phyloP scores from a whole-genome alignment of 2,797 vertebrate species.

The Cynodonichthys magdalenae region DNA sequence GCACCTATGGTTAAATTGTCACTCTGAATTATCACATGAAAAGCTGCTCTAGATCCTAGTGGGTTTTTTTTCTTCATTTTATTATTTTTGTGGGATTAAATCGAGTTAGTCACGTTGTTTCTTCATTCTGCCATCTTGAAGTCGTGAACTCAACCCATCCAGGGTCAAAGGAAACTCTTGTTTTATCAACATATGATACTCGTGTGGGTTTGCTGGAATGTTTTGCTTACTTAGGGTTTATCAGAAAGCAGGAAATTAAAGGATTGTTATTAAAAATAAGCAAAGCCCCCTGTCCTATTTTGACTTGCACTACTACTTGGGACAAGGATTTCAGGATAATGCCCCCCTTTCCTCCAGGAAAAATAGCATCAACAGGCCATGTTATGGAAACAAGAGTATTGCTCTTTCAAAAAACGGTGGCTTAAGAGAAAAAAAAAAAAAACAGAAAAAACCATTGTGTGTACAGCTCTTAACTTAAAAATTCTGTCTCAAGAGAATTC shows the following conservation, averaged over 20 bases:
- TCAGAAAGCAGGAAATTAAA: constrained; percentile 84
- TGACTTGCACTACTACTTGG: constrained; percentile 48
- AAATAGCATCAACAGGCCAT: constrained; percentile 56
- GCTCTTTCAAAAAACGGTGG: constrained; percentile 51
- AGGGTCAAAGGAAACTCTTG: constrained; percentile 68
- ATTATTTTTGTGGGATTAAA: constrained; percentile 14
- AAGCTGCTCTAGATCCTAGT: constrained; percentile 25
- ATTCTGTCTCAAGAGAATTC: constrained; percentile 40
- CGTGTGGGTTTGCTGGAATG: constrained; percentile 75
- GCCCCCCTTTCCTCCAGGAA: constrained; percentile 49
- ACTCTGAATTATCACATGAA: constrained; percentile 53
- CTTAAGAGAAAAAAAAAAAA: constrained; percentile 26
- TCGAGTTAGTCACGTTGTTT: constrained; percentile 13
- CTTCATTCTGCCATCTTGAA: constrained; percentile 35
- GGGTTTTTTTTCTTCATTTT: constrained; percentile 16
- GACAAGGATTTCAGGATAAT: constrained; percentile 62
- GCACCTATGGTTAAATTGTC: constrained; percentile 78
- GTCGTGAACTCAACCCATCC: constrained; percentile 53
- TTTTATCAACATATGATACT: constrained; percentile 76
- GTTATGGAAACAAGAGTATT: constrained; percentile 62
- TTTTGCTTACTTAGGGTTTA: constrained; percentile 75
- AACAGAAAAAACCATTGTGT: no score
- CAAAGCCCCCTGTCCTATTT: constrained; percentile 28
- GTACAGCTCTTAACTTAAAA: constrained; percentile 32
- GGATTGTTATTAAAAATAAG: constrained; percentile 79